Conservation (phyloP, 30 jellyfish, hydroid and myxozoan species). For the Cassiopea andromeda region DNA sequence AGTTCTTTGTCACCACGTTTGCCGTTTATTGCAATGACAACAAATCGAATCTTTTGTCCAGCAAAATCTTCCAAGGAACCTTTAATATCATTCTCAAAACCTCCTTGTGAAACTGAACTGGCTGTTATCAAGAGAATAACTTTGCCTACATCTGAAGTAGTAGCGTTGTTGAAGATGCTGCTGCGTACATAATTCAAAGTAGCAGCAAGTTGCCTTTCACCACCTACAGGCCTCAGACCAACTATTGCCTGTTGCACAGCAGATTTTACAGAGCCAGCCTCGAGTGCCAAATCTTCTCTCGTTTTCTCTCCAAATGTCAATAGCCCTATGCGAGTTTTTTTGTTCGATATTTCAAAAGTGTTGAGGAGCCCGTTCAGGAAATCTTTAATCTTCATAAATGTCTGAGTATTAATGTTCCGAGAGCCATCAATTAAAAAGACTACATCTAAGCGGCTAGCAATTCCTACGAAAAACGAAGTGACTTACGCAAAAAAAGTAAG, state of each 20-base stretch:
- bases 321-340: conserved; percentile 51
- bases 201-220: not conserved
- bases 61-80: not conserved
- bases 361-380: conserved; percentile 35
- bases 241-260: conserved; percentile 16
- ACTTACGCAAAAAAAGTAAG: too few relatives aligned
- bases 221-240: not conserved
- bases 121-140: not conserved
- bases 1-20: conserved; percentile 5
- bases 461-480: conserved; percentile 17
- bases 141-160: not conserved
- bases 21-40: not conserved
- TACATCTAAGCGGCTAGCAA: conserved; percentile 64
- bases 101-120: not conserved
- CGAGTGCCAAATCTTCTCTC: not conserved
- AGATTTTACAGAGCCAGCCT: conserved; percentile 25
- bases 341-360: conserved; percentile 42
- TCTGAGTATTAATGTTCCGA: not conserved
- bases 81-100: not conserved
- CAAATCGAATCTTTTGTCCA: not conserved
- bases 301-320: conserved; percentile 5
- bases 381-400: conserved; percentile 51
- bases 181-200: not conserved
- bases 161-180: not conserved
- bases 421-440: conserved; percentile 85